Evolutionary conservation across 2,888 invertebrate genomes (phyloP).

Genomic region (Tipula helvola): DNA sequence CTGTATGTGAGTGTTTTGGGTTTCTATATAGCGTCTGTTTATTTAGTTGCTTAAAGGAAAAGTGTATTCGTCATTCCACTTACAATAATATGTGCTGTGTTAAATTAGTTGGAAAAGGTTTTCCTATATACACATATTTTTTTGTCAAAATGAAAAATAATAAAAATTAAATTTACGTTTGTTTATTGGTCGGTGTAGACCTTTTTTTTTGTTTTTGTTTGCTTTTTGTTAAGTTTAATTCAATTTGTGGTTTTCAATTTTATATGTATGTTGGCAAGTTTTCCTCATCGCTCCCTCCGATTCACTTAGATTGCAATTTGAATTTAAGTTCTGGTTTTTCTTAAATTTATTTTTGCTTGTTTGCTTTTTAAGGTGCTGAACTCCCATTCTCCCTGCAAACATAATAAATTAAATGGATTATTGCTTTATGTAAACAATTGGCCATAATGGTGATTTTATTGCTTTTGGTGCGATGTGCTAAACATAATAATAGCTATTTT

Average conservation of each 20-base stretch:
- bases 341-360: not conserved
- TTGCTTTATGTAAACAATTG: not conserved
- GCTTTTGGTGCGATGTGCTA: not conserved
- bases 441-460: not conserved
- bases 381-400: not conserved
- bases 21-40: not conserved
- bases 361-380: not conserved
- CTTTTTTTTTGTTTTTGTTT: not conserved
- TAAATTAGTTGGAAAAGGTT: slow-evolving; percentile 4
- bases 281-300: too few relatives aligned
- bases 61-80: not conserved
- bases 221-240: not conserved
- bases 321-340: not conserved
- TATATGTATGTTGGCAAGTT: not conserved
- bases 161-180: not conserved
- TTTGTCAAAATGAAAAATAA: not conserved
- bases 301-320: not conserved
- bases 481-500: not conserved
- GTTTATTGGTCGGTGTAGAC: not conserved
- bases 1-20: not conserved
- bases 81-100: not conserved
- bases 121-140: not conserved
- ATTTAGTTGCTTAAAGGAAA: not conserved
- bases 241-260: not conserved
- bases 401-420: not conserved